Evolutionary conservation across 2,888 invertebrate genomes (phyloP).

Genomic region (Dynastes grantii): DNA sequence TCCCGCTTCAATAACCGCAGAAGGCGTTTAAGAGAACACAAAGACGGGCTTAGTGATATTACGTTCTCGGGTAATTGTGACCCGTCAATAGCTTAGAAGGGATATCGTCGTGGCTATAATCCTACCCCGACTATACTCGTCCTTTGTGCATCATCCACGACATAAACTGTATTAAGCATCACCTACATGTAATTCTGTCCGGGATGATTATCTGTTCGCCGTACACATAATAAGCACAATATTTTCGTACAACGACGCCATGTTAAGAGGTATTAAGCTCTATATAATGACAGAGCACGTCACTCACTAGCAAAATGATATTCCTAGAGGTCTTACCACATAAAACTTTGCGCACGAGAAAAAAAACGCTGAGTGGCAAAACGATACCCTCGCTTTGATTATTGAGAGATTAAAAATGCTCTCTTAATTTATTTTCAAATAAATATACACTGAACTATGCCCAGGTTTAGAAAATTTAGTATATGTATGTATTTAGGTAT

Average conservation of each 20-base stretch:
- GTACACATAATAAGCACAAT: slow-evolving; percentile 58
- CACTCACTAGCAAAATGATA: slow-evolving; percentile 20
- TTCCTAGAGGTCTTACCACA: background rate
- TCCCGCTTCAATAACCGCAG: slow-evolving; percentile 56
- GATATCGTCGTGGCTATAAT: slow-evolving; percentile 52
- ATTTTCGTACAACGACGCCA: slow-evolving; percentile 51
- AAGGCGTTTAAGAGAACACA: slow-evolving; percentile 62
- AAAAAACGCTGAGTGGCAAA: background rate
- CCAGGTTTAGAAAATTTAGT: too few relatives aligned
- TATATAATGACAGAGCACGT: slow-evolving; percentile 13
- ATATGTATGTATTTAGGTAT: too few relatives aligned
- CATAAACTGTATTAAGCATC: slow-evolving; percentile 50
- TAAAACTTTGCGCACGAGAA: background rate
- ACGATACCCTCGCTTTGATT: background rate
- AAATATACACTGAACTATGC: too few relatives aligned
- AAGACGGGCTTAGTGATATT: slow-evolving; percentile 68
- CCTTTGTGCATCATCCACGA: slow-evolving; percentile 45
- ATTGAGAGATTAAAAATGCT: too few relatives aligned
- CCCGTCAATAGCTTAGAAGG: slow-evolving; percentile 64
- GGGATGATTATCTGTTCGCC: slow-evolving; percentile 38
- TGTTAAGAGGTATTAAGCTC: slow-evolving; percentile 42
- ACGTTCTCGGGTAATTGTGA: slow-evolving; percentile 68
- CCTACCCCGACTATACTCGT: slow-evolving; percentile 47
- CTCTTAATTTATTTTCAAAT: too few relatives aligned
- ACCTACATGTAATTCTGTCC: slow-evolving; percentile 46